phyloP scores from a whole-genome alignment of 2,113 vertebrate species.

The Lutjanus erythropterus region DNA sequence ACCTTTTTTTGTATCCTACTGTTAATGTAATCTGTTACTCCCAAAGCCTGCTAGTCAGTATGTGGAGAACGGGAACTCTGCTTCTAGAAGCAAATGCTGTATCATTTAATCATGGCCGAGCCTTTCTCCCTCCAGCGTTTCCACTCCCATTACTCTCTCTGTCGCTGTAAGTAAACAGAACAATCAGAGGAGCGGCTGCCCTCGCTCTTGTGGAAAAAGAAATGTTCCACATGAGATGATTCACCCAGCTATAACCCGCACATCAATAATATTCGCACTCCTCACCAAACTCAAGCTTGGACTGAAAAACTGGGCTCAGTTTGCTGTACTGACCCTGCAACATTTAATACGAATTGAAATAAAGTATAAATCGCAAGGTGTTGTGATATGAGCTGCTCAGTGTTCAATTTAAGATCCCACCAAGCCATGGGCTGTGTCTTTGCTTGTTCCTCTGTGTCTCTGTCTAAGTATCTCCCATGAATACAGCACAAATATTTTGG shows the following conservation, averaged over 20 bases:
- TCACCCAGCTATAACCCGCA: slow-evolving; percentile 31
- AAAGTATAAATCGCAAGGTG: slow-evolving; percentile 36
- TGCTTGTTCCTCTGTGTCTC: slow-evolving; percentile 33
- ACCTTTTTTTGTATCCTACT: no score
- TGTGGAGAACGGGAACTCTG: neutral
- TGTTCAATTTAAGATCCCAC: slow-evolving; percentile 19
- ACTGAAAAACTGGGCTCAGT: slow-evolving; percentile 6
- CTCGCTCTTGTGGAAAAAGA: slow-evolving; percentile 16
- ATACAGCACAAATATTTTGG: slow-evolving; percentile 80
- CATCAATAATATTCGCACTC: slow-evolving; percentile 58
- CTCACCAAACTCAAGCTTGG: slow-evolving; percentile 12
- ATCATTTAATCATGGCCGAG: slow-evolving; percentile 2
- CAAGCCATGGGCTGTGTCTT: slow-evolving; percentile 18
- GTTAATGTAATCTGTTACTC: no score
- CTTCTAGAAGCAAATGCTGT: slow-evolving; percentile 1
- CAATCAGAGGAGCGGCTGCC: slow-evolving; percentile 42
- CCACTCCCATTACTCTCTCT: slow-evolving; percentile 35
- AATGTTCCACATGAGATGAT: slow-evolving; percentile 43
- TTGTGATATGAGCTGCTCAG: neutral
- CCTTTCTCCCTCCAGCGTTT: slow-evolving; percentile 6
- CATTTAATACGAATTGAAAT: slow-evolving; percentile 34
- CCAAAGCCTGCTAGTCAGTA: slow-evolving; percentile 12
- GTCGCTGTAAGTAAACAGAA: slow-evolving; percentile 51
- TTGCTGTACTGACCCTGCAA: neutral
- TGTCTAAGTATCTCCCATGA: slow-evolving; percentile 57